Conservation (phyloP, 1,140 invertebrate species). For the Magallana ariakensis region DNA sequence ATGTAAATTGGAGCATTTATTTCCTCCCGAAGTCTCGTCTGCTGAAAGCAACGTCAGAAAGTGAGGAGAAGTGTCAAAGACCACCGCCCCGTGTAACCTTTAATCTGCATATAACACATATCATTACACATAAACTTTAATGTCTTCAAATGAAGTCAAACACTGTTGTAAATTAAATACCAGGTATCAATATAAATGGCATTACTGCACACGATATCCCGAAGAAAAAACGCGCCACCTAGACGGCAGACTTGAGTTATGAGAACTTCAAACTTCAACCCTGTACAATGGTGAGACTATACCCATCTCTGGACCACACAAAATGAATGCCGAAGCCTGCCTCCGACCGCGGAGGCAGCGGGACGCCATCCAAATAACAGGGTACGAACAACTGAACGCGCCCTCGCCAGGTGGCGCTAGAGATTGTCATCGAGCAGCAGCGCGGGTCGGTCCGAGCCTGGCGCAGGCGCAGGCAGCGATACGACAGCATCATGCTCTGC, state of each 20-base stretch:
- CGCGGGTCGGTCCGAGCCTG: background rate
- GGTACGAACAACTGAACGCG: conserved; percentile 13
- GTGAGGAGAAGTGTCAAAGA: background rate
- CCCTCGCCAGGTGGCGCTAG: conserved; percentile 6
- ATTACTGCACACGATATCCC: conserved; percentile 20
- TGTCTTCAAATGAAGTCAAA: conserved; percentile 38
- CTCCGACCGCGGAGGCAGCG: conserved; percentile 9
- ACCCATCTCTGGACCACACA: conserved; percentile 31
- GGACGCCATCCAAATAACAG: conserved; percentile 32
- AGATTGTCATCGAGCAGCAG: background rate
- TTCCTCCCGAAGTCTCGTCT: conserved; percentile 8
- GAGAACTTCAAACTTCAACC: conserved; percentile 36
- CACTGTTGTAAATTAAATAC: conserved; percentile 37
- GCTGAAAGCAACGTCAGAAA: background rate
- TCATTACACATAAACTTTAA: conserved; percentile 33
- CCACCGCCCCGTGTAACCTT: background rate
- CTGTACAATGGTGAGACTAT: conserved; percentile 30
- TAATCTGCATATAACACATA: conserved; percentile 38
- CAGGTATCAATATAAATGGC: conserved; percentile 30
- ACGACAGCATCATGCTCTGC: conserved; percentile 1
- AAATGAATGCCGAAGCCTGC: conserved; percentile 22
- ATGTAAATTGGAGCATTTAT: conserved; percentile 24
- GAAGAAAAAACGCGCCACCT: conserved; percentile 24
- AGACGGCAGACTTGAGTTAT: conserved; percentile 33
- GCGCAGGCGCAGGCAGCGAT: background rate